phyloP scores from a whole-genome alignment of 2,113 vertebrate species.

The Oceanites oceanicus region DNA sequence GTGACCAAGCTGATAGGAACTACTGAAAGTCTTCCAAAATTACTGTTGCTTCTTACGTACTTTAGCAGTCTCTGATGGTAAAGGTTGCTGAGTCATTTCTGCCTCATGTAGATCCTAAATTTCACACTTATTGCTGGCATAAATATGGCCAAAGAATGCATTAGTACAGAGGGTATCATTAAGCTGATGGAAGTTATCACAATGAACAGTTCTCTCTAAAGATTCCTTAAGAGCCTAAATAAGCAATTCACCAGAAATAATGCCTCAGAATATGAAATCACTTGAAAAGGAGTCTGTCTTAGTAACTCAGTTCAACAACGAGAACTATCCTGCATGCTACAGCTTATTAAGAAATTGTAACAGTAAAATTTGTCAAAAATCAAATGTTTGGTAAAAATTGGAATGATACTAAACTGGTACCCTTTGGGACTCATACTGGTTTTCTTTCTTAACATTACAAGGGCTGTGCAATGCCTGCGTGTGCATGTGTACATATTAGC shows the following conservation, averaged over 20 bases:
- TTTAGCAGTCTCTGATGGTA: background rate
- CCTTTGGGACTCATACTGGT: background rate
- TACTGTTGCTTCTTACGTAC: background rate
- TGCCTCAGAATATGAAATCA: background rate
- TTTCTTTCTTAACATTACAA: background rate
- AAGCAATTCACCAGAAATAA: background rate
- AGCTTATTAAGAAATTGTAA: background rate
- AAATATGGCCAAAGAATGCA: background rate
- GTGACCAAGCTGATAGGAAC: background rate
- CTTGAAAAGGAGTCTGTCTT: background rate
- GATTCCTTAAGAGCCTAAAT: background rate
- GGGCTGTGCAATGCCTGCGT: background rate
- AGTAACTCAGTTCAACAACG: background rate
- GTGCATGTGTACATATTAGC: background rate
- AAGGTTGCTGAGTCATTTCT: background rate
- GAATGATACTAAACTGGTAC: background rate
- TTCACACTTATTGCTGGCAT: background rate
- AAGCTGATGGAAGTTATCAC: background rate
- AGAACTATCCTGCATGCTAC: background rate
- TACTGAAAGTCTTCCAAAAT: background rate
- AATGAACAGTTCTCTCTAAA: background rate
- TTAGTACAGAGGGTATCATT: background rate
- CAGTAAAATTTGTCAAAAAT: background rate
- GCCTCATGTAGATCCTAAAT: background rate
- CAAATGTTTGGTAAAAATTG: background rate